These are phyloP conservation scores for Oppia nitens DNA, from an alignment of 1,140 invertebrate species.

Conservation along the genomic window DNA sequence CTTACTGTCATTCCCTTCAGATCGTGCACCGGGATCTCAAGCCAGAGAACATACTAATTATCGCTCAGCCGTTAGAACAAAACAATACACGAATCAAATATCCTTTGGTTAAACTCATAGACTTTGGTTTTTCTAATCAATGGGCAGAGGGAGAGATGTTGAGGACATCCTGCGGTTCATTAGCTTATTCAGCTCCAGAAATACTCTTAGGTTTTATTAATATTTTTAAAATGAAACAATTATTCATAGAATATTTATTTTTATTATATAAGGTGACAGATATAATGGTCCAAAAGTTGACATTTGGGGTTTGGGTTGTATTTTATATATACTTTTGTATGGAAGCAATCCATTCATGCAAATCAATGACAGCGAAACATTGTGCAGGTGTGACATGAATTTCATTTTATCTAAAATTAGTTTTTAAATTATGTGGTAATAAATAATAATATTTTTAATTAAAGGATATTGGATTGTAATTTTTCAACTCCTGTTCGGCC, in stretches of 20 bases:
- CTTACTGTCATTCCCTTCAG: constrained; percentile 89
- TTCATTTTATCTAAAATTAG: background rate
- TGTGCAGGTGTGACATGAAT: constrained; percentile 1
- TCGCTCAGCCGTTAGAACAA: constrained; percentile 28
- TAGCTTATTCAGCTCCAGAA: constrained; percentile 98
- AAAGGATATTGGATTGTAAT: constrained; percentile 17
- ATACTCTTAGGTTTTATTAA: constrained; percentile 71
- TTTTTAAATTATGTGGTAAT: background rate
- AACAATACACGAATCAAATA: constrained; percentile 26
- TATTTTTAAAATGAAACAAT: constrained; percentile 33
- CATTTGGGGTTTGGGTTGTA: constrained; percentile 41
- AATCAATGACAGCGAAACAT: constrained; percentile 18
- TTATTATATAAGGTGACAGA: constrained; percentile 9
- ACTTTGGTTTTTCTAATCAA: constrained; percentile 92
- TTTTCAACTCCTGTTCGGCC: constrained; percentile 15
- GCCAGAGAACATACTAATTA: constrained; percentile 98
- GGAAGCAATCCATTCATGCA: constrained; percentile 19
- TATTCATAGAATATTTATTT: constrained; percentile 29
- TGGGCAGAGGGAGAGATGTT: constrained; percentile 93
- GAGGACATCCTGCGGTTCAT: constrained; percentile 95
- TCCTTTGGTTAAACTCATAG: constrained; percentile 93
- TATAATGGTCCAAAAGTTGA: constrained; percentile 35
- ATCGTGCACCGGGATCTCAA: constrained; percentile 90
- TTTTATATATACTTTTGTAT: constrained; percentile 28
- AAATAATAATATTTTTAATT: background rate